Conservation (phyloP, 2,113 vertebrate species). For the Sigmodon hispidus region DNA sequence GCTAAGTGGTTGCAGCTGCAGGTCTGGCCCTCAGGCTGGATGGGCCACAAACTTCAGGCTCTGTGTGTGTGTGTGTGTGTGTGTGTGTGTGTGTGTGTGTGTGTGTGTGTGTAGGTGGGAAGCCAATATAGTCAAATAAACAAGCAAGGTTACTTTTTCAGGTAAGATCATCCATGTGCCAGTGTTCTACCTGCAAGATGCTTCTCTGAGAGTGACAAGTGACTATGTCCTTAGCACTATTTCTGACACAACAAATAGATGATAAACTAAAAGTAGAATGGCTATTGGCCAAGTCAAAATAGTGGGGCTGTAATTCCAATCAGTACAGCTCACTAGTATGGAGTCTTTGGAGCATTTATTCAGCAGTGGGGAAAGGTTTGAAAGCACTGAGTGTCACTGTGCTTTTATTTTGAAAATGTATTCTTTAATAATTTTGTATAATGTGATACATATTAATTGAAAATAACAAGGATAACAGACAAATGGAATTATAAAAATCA, state of each 20-base stretch:
- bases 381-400: not conserved
- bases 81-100: not conserved
- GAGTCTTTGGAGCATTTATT: not conserved
- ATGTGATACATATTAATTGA: not conserved
- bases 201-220: not conserved
- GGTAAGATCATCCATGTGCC: not conserved
- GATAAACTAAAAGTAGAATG: not conserved
- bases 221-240: not conserved
- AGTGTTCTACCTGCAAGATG: not conserved
- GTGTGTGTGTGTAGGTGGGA: not conserved
- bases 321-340: not conserved
- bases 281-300: not conserved
- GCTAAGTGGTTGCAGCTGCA: too few relatives aligned
- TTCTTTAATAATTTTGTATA: not conserved
- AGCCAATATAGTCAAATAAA: not conserved
- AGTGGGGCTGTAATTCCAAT: not conserved
- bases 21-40: too few relatives aligned
- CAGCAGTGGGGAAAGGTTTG: not conserved
- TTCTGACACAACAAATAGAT: not conserved
- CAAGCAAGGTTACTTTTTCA: not conserved
- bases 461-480: not conserved
- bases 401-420: constrained; percentile 35
- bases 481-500: not conserved
- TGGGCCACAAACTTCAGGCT: too few relatives aligned
- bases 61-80: not conserved